Evolutionary conservation across 2,797 vertebrate genomes (phyloP), one percentile per base, ranked within the genome.

Genomic region (Ctenosaura bakeri): DNA sequence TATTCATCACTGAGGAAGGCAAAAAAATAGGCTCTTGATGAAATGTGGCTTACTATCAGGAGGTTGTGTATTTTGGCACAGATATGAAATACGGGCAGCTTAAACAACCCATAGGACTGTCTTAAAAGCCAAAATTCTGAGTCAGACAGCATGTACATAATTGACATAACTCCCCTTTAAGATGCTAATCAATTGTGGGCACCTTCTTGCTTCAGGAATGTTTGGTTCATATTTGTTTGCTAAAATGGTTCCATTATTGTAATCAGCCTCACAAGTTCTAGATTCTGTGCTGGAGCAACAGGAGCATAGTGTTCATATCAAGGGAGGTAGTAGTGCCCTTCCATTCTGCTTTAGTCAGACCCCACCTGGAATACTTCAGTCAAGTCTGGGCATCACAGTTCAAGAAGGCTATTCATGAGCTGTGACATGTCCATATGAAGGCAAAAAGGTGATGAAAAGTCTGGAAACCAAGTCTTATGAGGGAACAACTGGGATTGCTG

Each of bases 1-100:
- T 86, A n/a, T 71, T 92, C 38, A 85, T 77, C 29, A 38, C 16
- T 87, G 16, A 82, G 88, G 38, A 83, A 42, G 54, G 89, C 42
- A 42, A 73, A 80, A 16, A 22, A 1, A 9, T 14, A 89, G 32
- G 22, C 6, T 6, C 73, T 91, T 76, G 22, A 0, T 62, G 62
- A 85, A 46, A 83, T 0, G 0, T 52, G 29, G 76, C 71, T 82
- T 9, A 24, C 77, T 89, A 90, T 80, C 24, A 29, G 4, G 13
- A 83, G 3, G 52, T 59, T 29, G 52, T 18, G 0, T 78, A 83
- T 85, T 92, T 90, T 32, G 80, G 83, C 26, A 79, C 0, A 0
- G 38, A 80, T 89, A 85, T 92, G 9, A 77, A 50, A 59, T 13
- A 81, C 13, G 83, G 13, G 79, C 82, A 93, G 62, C 32, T 79